These are phyloP conservation scores for Pelobates cultripes DNA, from an alignment of 2,797 vertebrate genomes.

Conservation along the genomic window DNA sequence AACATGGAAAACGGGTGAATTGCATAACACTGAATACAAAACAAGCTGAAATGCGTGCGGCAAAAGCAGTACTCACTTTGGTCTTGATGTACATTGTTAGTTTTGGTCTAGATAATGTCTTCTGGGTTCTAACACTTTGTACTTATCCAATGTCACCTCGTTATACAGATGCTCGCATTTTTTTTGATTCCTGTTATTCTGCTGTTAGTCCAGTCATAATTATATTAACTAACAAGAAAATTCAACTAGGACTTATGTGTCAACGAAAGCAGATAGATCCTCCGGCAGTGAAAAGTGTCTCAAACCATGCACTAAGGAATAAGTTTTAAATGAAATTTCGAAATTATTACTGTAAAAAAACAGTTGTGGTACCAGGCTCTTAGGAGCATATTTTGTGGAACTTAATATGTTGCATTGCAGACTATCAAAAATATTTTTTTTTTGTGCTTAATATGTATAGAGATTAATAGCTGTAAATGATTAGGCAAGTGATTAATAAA, in stretches of 20 bases:
- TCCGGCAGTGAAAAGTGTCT: constrained; percentile 17
- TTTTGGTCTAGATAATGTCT: constrained; percentile 58
- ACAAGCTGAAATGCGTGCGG: constrained; percentile 52
- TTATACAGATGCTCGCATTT: constrained; percentile 53
- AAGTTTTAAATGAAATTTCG: neutral
- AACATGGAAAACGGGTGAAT: constrained; percentile 51
- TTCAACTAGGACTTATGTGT: constrained; percentile 50
- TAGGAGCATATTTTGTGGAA: too few species aligned
- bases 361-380: too few species aligned
- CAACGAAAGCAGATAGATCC: neutral
- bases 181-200: constrained; percentile 60
- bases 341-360: too few species aligned
- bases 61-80: constrained; percentile 57
- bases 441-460: too few species aligned
- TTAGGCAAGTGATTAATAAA: too few species aligned
- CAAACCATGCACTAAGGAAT: constrained; percentile 24
- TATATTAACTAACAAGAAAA: constrained; percentile 59
- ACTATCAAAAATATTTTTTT: too few species aligned
- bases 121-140: constrained; percentile 59
- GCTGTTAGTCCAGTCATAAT: constrained; percentile 59
- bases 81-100: constrained; percentile 57
- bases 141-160: constrained; percentile 35
- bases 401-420: too few species aligned
- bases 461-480: too few species aligned
- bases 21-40: constrained; percentile 31